Conservation (phyloP, 2,113 vertebrate genomes). For the Gobiocypris rarus region DNA sequence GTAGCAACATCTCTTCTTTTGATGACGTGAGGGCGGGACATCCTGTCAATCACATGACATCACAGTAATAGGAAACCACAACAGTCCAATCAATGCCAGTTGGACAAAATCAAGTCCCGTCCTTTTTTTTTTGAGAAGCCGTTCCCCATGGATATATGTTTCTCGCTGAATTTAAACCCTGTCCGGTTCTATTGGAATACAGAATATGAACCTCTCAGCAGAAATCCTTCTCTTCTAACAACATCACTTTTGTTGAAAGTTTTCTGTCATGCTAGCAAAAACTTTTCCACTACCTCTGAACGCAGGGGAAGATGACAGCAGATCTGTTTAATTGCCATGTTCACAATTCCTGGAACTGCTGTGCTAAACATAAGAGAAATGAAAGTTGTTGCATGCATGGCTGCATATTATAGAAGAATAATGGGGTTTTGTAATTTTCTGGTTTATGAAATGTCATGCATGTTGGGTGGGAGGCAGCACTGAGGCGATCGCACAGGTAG, state of each 20-base stretch:
- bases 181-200: not conserved
- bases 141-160: no score
- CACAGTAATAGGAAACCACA: no score
- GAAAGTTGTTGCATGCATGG: slow-evolving; percentile 24
- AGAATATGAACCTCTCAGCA: slow-evolving; percentile 21
- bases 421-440: slow-evolving; percentile 30
- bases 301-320: slow-evolving; percentile 1
- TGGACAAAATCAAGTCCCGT: no score
- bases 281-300: slow-evolving; percentile 22
- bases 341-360: not conserved
- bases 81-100: no score
- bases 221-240: slow-evolving; percentile 6
- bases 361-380: slow-evolving; percentile 21
- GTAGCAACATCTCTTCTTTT: no score
- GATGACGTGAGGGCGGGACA: no score
- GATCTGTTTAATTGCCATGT: slow-evolving; percentile 21
- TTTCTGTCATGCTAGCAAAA: slow-evolving; percentile 4
- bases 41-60: no score
- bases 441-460: slow-evolving; percentile 37
- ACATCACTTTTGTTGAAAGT: slow-evolving; percentile 3
- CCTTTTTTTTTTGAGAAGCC: no score
- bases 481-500: slow-evolving; percentile 31
- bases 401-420: slow-evolving; percentile 29
- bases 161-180: not conserved
- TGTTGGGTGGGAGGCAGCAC: slow-evolving; percentile 14